phyloP scores from a whole-genome alignment of 2,113 vertebrate genomes.

The Octodon degus region DNA sequence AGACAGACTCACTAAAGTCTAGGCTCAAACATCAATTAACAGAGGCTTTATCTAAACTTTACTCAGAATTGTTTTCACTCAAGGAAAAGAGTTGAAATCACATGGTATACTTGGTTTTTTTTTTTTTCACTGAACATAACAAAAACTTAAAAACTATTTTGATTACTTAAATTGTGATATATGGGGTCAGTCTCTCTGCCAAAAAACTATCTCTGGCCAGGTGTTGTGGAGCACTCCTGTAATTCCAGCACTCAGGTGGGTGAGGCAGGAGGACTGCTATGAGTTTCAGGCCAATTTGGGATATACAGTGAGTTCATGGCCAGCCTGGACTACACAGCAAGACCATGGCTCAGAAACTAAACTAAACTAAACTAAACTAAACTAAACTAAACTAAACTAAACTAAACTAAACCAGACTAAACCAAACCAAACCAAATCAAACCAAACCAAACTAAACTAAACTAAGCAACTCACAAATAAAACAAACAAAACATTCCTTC shows the following conservation, averaged over 20 bases:
- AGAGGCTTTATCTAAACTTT: conserved; percentile 40
- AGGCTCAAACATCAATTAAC: neutral
- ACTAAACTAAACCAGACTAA: too few relatives aligned
- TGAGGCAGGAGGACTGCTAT: neutral
- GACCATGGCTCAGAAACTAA: neutral
- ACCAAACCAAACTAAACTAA: too few relatives aligned
- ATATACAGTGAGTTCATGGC: too few relatives aligned
- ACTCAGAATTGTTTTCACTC: conserved; percentile 9
- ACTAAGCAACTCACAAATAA: too few relatives aligned
- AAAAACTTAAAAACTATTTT: neutral
- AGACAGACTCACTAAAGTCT: neutral
- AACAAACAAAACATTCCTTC: neutral
- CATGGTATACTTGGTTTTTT: neutral
- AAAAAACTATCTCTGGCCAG: neutral
- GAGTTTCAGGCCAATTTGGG: neutral
- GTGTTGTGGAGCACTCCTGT: neutral
- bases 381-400: too few relatives aligned
- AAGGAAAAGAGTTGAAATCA: neutral
- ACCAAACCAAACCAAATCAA: too few relatives aligned
- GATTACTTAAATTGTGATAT: neutral
- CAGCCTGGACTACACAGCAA: neutral
- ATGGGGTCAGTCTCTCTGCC: neutral
- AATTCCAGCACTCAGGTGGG: neutral
- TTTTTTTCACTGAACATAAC: neutral
- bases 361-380: too few relatives aligned